Percentiles rank a stretch among this genome's conserved stretches.
Evolutionary conservation across 2,797 vertebrate species (phyloP).

Genomic region (Gymnothorax reevesii): DNA sequence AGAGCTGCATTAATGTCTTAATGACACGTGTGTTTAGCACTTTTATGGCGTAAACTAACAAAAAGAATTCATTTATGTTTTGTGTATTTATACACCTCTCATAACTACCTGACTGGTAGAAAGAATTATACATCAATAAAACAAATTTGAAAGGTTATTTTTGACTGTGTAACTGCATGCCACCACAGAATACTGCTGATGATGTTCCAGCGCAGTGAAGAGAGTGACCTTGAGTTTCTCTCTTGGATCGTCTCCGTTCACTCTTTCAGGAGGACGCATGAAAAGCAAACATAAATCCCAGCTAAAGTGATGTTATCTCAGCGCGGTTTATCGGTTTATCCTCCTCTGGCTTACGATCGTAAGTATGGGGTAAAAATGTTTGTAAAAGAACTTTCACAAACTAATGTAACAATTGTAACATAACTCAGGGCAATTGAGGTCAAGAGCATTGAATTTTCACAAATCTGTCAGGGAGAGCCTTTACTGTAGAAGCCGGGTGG

Average conservation of each 20-base stretch:
- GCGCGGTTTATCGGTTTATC: conserved; percentile 81
- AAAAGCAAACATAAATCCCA: not conserved
- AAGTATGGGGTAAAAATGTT: too few species aligned
- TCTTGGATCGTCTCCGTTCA: not conserved
- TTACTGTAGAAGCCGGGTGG: conserved; percentile 91
- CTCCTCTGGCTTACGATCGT: too few species aligned
- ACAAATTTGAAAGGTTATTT: not conserved
- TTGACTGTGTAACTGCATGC: not conserved
- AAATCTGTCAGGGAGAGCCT: too few species aligned
- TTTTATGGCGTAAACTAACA: not conserved
- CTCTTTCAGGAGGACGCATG: not conserved
- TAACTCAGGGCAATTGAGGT: too few species aligned
- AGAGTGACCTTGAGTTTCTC: not conserved
- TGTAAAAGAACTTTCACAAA: too few species aligned
- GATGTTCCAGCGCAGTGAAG: not conserved
- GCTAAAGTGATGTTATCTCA: conserved; percentile 77
- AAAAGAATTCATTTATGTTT: not conserved
- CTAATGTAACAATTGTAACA: too few species aligned
- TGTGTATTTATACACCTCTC: not conserved
- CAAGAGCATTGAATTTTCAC: too few species aligned
- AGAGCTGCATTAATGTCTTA: not conserved
- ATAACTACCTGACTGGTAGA: not conserved
- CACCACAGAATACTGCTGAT: not conserved
- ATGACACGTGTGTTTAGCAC: not conserved
- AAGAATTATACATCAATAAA: not conserved